Conservation (phyloP, 2,113 vertebrate species). For the Cromileptes altivelis region DNA sequence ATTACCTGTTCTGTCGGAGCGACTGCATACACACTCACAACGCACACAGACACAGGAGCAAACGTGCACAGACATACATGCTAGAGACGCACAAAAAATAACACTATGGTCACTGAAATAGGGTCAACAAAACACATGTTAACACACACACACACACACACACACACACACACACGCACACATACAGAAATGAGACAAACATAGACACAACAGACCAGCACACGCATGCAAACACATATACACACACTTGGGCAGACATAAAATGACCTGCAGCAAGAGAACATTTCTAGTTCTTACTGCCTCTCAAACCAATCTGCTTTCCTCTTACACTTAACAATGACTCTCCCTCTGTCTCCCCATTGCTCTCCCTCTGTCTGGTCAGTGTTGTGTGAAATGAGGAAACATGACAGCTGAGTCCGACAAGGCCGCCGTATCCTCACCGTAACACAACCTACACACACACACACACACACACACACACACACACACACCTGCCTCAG, state of each 20-base stretch:
- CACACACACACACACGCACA: background rate
- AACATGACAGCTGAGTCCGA: slow-evolving; percentile 59
- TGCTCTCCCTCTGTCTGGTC: slow-evolving; percentile 6
- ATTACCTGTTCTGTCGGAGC: slow-evolving; percentile 55
- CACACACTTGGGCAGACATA: background rate
- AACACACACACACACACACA: background rate
- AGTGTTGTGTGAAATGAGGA: slow-evolving; percentile 60
- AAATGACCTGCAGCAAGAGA: slow-evolving; percentile 37
- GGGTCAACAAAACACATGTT: slow-evolving; percentile 5
- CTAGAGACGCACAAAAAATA: slow-evolving; percentile 3
- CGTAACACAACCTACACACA: slow-evolving; percentile 23
- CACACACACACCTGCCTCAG: background rate
- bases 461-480: too few species aligned
- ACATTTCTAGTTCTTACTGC: slow-evolving; percentile 27
- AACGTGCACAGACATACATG: background rate
- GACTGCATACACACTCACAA: background rate
- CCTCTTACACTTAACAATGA: slow-evolving; percentile 39
- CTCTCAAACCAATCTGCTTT: slow-evolving; percentile 49
- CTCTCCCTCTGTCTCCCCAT: background rate
- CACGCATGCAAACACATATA: background rate
- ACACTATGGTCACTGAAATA: background rate
- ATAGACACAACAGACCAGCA: background rate
- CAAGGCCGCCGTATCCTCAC: background rate
- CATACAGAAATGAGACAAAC: background rate
- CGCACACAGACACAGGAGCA: background rate